Conservation (phyloP, 2,113 vertebrate genomes). For the Orthonyx spaldingii region DNA sequence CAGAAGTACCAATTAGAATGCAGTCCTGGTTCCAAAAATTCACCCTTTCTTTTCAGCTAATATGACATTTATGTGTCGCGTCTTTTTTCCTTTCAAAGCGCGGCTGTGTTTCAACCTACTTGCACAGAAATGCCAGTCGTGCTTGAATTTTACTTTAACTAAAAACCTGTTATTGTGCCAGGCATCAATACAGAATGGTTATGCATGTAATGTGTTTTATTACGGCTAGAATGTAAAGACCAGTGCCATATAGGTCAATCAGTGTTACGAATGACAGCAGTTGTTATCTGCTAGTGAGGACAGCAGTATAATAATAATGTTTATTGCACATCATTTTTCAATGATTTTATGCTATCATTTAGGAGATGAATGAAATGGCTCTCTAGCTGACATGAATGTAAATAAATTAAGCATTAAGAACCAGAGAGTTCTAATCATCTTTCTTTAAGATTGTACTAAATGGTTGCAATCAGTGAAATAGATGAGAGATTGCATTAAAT, state of each 20-base stretch:
- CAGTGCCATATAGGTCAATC: constrained; percentile 59
- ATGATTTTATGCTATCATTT: constrained; percentile 73
- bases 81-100: not conserved
- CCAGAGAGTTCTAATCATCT: constrained; percentile 74
- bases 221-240: constrained; percentile 60
- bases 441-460: constrained; percentile 75
- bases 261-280: constrained; percentile 50
- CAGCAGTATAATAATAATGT: constrained; percentile 50
- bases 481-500: constrained; percentile 73
- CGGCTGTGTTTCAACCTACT: constrained; percentile 52
- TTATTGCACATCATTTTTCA: constrained; percentile 74
- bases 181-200: constrained; percentile 59
- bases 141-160: constrained; percentile 63
- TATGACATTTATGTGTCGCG: constrained; percentile 49
- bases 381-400: constrained; percentile 73
- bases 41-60: constrained; percentile 69
- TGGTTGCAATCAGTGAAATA: constrained; percentile 76
- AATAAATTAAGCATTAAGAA: constrained; percentile 82
- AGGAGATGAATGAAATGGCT: constrained; percentile 71
- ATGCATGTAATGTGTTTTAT: constrained; percentile 39
- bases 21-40: constrained; percentile 61
- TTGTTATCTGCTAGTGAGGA: constrained; percentile 60
- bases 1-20: constrained; percentile 73
- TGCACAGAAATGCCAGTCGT: constrained; percentile 47
- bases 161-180: constrained; percentile 58